Conservation (phyloP, 1,140 invertebrate genomes). For the Linepithema humile region DNA sequence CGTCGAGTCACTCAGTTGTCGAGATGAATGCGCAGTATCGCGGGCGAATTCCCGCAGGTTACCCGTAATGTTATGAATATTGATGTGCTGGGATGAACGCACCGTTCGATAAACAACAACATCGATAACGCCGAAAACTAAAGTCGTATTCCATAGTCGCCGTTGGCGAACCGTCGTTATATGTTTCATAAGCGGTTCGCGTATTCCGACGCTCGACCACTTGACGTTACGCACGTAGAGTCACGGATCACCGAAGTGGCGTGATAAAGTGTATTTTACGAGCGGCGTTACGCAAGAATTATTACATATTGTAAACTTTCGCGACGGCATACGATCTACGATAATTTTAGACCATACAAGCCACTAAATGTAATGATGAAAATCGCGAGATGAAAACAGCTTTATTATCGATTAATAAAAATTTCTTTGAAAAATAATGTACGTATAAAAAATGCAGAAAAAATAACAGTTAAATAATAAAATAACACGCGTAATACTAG, state of each 20-base stretch:
- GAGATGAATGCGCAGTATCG: conserved; percentile 1
- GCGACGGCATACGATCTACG: neutral
- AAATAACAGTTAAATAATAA: neutral
- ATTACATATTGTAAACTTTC: conserved; percentile 10
- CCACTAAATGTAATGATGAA: neutral
- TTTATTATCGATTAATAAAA: conserved; percentile 4
- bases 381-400: neutral
- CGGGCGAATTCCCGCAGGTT: neutral
- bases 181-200: neutral
- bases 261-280: conserved; percentile 37
- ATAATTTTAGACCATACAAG: neutral
- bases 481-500: neutral
- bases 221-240: neutral
- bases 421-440: neutral
- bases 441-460: no score
- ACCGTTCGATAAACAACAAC: neutral
- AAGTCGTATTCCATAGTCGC: neutral
- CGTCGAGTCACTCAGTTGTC: neutral
- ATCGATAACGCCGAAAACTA: conserved; percentile 12
- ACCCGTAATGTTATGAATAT: conserved; percentile 41
- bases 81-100: neutral
- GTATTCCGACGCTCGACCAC: neutral
- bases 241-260: conserved; percentile 6
- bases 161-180: neutral
- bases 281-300: neutral